Evolutionary conservation across 2,113 vertebrate species (phyloP).

Genomic region (Globicephala melas): DNA sequence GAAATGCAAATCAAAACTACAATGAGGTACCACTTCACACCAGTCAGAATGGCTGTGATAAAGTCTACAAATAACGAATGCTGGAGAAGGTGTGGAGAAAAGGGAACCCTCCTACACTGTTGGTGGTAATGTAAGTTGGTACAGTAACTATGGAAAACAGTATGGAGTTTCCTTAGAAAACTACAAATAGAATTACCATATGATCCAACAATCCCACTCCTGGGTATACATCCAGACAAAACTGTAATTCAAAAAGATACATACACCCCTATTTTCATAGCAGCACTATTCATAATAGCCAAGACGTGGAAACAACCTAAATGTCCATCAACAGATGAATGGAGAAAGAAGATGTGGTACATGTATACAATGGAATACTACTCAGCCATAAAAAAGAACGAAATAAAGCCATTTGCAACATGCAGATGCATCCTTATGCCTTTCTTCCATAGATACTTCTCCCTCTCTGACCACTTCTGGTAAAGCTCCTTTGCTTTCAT

Average conservation of each 20-base stretch:
- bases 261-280: background rate
- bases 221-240: background rate
- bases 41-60: background rate
- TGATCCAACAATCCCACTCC: background rate
- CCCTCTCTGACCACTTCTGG: background rate
- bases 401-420: background rate
- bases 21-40: background rate
- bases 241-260: background rate
- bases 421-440: background rate
- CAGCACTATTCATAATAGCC: background rate
- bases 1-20: background rate
- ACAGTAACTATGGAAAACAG: no score
- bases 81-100: background rate
- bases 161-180: background rate
- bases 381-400: background rate
- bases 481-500: background rate
- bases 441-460: background rate
- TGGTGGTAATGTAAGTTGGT: no score
- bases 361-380: background rate
- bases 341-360: background rate
- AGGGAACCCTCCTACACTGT: background rate
- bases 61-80: background rate
- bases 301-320: background rate
- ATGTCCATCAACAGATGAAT: background rate
- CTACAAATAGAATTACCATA: background rate